Evolutionary conservation across 2,797 vertebrate genomes (phyloP).

Genomic region (Taeniopygia guttata): DNA sequence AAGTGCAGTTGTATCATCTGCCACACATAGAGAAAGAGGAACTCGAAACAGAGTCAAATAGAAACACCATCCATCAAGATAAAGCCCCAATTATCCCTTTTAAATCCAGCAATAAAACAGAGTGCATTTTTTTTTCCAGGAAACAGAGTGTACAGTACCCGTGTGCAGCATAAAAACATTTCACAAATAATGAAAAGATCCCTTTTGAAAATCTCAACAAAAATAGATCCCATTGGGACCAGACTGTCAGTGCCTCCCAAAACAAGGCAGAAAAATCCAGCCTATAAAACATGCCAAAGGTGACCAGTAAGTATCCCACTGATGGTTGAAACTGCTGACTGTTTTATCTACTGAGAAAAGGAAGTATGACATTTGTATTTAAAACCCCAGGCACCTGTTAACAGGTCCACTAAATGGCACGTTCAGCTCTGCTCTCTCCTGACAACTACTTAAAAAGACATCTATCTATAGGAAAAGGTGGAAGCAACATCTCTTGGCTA

Average conservation of each 20-base stretch:
- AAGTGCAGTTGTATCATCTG: constrained; percentile 36
- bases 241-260: constrained; percentile 58
- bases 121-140: constrained; percentile 61
- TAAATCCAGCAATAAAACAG: constrained; percentile 66
- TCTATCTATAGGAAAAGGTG: neutral
- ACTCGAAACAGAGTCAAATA: constrained; percentile 22
- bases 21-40: neutral
- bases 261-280: constrained; percentile 60
- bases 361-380: constrained; percentile 51
- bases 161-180: constrained; percentile 65
- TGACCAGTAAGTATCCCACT: constrained; percentile 27
- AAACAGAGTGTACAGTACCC: constrained; percentile 62
- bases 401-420: neutral
- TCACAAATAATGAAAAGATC: constrained; percentile 66
- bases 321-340: constrained; percentile 39
- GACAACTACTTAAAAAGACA: constrained; percentile 7
- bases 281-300: constrained; percentile 53
- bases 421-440: neutral
- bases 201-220: constrained; percentile 65
- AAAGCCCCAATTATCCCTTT: constrained; percentile 58
- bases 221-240: constrained; percentile 65
- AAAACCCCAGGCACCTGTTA: constrained; percentile 7
- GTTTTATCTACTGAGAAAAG: constrained; percentile 45
- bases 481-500: neutral
- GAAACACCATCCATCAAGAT: constrained; percentile 25